These are phyloP conservation scores for Anguilla obscura DNA, from an alignment of 2,797 vertebrate species.

Conservation along the genomic window DNA sequence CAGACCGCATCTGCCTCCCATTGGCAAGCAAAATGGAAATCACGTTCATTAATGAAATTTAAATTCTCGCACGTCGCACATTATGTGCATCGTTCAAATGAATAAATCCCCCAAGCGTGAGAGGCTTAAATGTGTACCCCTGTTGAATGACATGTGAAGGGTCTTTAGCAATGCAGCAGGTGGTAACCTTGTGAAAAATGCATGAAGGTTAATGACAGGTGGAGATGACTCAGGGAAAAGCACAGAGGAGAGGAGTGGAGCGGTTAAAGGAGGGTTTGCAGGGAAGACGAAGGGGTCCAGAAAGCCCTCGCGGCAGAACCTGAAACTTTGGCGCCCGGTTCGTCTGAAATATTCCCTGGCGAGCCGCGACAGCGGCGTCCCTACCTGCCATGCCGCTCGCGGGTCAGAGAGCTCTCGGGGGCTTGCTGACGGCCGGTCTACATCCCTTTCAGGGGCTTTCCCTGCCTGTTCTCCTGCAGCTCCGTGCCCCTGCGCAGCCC, in stretches of 20 bases:
- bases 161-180: background rate
- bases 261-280: conserved; percentile 17
- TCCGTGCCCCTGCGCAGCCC: background rate
- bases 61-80: background rate
- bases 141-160: background rate
- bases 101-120: background rate
- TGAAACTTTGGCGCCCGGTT: conserved; percentile 31
- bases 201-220: background rate
- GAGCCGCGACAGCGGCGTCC: conserved; percentile 48
- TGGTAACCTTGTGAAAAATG: conserved; percentile 11
- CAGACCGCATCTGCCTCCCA: background rate
- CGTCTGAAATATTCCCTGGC: conserved; percentile 61
- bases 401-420: conserved; percentile 44
- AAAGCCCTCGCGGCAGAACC: conserved; percentile 29
- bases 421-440: background rate
- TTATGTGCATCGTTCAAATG: background rate
- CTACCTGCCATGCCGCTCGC: conserved; percentile 72
- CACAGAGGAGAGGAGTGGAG: background rate
- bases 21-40: background rate
- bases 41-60: background rate
- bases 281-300: conserved; percentile 42
- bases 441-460: background rate
- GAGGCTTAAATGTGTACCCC: background rate
- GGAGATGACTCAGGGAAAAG: background rate
- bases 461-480: conserved; percentile 29